Percentiles rank a stretch among this genome's conserved stretches.
phyloP scores from a whole-genome alignment of 2,888 invertebrate species.

The Sepioteuthis lessoniana region DNA sequence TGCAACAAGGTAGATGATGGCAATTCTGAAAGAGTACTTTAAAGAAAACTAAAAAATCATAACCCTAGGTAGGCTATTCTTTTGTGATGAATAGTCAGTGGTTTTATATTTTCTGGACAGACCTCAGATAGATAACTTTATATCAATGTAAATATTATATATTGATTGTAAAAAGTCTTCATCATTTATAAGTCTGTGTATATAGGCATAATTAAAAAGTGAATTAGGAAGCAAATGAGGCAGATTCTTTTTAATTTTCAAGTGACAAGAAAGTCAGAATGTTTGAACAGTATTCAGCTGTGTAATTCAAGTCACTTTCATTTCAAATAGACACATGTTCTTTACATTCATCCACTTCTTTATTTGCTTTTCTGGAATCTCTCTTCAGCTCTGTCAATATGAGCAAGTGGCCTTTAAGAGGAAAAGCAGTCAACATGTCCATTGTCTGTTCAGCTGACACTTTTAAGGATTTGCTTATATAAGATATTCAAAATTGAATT shows the following conservation, averaged over 20 bases:
- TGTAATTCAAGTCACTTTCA: background rate
- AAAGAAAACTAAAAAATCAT: too few relatives aligned
- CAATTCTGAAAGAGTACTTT: too few relatives aligned
- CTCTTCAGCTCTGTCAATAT: background rate
- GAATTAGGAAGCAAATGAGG: background rate
- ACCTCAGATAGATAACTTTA: too few relatives aligned
- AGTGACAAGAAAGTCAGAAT: conserved; percentile 6
- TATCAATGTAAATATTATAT: too few relatives aligned
- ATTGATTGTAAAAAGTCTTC: too few relatives aligned
- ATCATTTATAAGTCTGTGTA: too few relatives aligned
- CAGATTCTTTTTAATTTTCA: background rate
- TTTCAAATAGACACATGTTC: background rate
- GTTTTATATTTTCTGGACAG: too few relatives aligned
- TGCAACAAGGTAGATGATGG: too few relatives aligned
- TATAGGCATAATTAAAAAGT: background rate
- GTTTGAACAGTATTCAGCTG: background rate
- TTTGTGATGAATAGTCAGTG: too few relatives aligned
- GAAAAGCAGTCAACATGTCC: background rate
- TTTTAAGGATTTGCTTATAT: background rate
- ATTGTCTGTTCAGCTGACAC: background rate
- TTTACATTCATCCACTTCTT: background rate
- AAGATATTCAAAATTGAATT: conserved; percentile 14
- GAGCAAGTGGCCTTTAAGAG: background rate
- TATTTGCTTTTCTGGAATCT: background rate
- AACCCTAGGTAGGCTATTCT: too few relatives aligned